Conservation (phyloP, 1,140 invertebrate species). For the Drosophila jambulina region DNA sequence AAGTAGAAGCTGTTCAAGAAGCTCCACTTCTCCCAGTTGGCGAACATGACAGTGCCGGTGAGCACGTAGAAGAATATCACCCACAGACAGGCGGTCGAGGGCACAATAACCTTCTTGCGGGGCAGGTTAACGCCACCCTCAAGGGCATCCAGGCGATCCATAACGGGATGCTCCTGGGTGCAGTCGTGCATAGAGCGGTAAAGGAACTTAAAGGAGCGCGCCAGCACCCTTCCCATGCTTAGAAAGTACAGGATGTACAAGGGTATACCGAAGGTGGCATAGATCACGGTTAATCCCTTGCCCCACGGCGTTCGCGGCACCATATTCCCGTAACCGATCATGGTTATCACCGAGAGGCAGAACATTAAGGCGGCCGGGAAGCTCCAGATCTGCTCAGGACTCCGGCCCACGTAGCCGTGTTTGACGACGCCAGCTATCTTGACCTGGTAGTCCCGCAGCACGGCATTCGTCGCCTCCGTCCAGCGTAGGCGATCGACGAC, state of each 20-base stretch:
- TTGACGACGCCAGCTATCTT: constrained; percentile 89
- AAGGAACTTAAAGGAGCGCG: constrained; percentile 91
- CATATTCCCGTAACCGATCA: constrained; percentile 98
- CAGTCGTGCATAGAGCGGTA: constrained; percentile 92
- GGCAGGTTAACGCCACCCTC: constrained; percentile 84
- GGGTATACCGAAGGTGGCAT: constrained; percentile 97
- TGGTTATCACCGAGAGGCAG: constrained; percentile 94
- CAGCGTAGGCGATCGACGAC: constrained; percentile 92
- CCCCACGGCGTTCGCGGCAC: constrained; percentile 96
- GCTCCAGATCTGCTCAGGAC: constrained; percentile 91
- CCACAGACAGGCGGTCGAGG: constrained; percentile 96
- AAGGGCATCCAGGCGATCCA: constrained; percentile 84
- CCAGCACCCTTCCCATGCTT: constrained; percentile 94
- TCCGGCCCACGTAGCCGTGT: constrained; percentile 91
- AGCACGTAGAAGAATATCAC: constrained; percentile 96
- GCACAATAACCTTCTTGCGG: constrained; percentile 91
- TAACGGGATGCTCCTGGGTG: constrained; percentile 87
- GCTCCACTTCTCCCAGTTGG: constrained; percentile 97
- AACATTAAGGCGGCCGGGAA: constrained; percentile 95
- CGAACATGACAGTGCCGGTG: constrained; percentile 96
- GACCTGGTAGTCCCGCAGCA: constrained; percentile 90
- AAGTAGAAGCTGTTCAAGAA: constrained; percentile 98
- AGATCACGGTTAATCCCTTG: constrained; percentile 96
- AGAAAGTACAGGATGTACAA: constrained; percentile 95
- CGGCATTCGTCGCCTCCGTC: constrained; percentile 88